Evolutionary conservation across 2,797 vertebrate species (phyloP).

Genomic region (Kryptopterus vitreolus): DNA sequence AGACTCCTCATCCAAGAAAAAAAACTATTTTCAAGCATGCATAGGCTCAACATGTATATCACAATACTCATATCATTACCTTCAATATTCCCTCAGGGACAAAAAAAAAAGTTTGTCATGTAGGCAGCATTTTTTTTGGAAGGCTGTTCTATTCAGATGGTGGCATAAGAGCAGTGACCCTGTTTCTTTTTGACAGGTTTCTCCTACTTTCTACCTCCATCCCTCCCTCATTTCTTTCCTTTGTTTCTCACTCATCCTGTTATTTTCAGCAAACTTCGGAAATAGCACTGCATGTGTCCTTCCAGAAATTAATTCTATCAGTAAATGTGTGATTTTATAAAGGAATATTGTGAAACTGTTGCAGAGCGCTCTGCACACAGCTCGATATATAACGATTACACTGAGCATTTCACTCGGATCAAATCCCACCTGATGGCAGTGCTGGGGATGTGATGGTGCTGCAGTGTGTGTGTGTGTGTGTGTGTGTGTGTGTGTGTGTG

Average conservation of each 20-base stretch:
- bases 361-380: neutral
- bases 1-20: neutral
- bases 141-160: neutral
- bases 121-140: neutral
- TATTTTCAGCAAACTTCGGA: neutral
- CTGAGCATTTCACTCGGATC: conserved; percentile 30
- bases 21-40: neutral
- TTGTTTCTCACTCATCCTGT: conserved; percentile 3
- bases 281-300: neutral
- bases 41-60: neutral
- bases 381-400: conserved; percentile 22
- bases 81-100: neutral
- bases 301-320: neutral
- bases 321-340: conserved; percentile 2
- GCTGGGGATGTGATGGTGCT: conserved; percentile 8
- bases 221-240: neutral
- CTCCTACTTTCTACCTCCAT: neutral
- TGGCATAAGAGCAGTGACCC: neutral
- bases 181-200: conserved; percentile 6
- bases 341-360: neutral
- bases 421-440: conserved; percentile 31
- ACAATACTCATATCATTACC: neutral
- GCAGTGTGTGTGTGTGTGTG: too few species aligned
- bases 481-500: too few species aligned
- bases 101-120: neutral